Evolutionary conservation across 2,113 vertebrate genomes (phyloP).

Genomic region (Lophius piscatorius): DNA sequence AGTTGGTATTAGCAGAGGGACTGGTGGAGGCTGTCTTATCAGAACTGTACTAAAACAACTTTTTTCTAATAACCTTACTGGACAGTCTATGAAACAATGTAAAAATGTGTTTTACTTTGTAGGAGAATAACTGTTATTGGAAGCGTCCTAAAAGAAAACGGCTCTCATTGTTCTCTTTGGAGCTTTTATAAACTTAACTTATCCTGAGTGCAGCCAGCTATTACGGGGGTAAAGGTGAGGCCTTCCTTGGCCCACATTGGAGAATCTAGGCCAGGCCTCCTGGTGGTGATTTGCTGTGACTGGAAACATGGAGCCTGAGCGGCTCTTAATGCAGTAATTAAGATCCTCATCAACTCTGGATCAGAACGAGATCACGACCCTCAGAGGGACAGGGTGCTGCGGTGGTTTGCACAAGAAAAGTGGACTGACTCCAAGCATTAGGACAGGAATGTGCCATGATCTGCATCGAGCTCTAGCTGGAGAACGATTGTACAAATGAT

Average conservation of each 20-base stretch:
- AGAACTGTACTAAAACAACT: no score
- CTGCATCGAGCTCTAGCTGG: slow-evolving; percentile 1
- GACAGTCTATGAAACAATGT: no score
- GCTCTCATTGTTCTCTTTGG: not conserved
- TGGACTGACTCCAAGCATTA: slow-evolving; percentile 17
- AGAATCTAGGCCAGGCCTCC: slow-evolving; percentile 39
- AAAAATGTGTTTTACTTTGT: slow-evolving; percentile 36
- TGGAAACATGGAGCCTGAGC: slow-evolving; percentile 42
- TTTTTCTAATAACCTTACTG: no score
- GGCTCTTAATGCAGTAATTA: slow-evolving; percentile 47
- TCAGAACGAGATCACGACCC: slow-evolving; percentile 43
- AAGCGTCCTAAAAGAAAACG: not conserved
- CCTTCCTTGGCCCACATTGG: slow-evolving; percentile 27
- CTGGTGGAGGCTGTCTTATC: no score
- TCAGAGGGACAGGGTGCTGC: slow-evolving; percentile 21
- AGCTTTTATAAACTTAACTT: slow-evolving; percentile 17
- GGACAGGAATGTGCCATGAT: slow-evolving; percentile 17
- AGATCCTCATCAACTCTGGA: slow-evolving; percentile 51
- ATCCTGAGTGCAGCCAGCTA: slow-evolving; percentile 7
- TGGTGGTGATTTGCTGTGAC: slow-evolving; percentile 33
- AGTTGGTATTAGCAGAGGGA: no score
- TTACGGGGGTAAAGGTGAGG: slow-evolving; percentile 48
- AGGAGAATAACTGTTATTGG: slow-evolving; percentile 10
- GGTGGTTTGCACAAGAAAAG: slow-evolving; percentile 36
- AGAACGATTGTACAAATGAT: no score